Base-by-base conservation (phyloP, 2,113 vertebrate species). In the Bettongia penicillata region DNA sequence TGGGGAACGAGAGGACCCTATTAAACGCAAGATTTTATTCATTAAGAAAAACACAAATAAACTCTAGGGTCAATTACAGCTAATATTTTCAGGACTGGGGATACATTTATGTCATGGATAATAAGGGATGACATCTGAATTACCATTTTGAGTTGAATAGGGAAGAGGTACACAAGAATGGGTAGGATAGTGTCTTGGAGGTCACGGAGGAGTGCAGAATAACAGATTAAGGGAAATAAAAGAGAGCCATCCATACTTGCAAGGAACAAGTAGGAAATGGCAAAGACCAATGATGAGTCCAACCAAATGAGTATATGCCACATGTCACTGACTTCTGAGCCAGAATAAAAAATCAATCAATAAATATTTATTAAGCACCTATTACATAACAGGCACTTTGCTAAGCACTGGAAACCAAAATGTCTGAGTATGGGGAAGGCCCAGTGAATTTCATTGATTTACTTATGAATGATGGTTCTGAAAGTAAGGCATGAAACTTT, bases 41-140 rank as follows among this genome's bases (percentile, higher is more conserved):
- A 89, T 96, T 53, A 93, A 55, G 47, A 97, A 48, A 94, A 96
- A 91, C 77, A 90, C 1, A 48, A 96, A 92, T 50, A 89, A 96
- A 94, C 55, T 37, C 53, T 47, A 50, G 93, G 91, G 92, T 12
- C 91, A 77, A 95, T 77, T 55, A 77, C 53, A 95, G 96, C 92
- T 23, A 90, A 43, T 48, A 28, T 94, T 94, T 96, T 31, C 14
- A 91, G 94, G 84, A 96, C 24, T 90, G 9, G 16, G 51, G 24
- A 93, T 96, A 24, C 91, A 92, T 97, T 96, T 68, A 96, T 48
- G 94, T 94, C 53, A 61, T 94, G 61, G 49, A 96, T 96, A 92
- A 91, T 93, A 94, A 95, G 0, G 26, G 53, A 47, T 90, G 90
- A 89, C 92, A 94, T 91, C 92, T 77, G 61, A 94, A 96, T 95